These are phyloP conservation scores for Drosophila trichaetosa DNA, from an alignment of 2,888 invertebrate species.

Conservation along the genomic window DNA sequence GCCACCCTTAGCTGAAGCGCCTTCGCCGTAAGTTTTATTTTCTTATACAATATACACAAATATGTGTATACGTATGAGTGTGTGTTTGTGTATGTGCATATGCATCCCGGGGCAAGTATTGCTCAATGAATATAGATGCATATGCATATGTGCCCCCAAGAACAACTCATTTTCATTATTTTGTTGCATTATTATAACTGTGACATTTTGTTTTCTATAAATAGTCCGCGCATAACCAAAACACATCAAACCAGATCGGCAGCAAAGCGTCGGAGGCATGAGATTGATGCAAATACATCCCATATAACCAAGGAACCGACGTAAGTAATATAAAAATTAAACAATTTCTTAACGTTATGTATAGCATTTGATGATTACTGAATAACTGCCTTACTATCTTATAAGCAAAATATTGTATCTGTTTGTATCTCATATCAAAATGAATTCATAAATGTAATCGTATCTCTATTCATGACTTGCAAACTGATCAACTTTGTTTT, in stretches of 20 bases:
- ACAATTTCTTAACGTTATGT: not conserved
- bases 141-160: slow-evolving; percentile 11
- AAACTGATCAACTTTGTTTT: not conserved
- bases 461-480: not conserved
- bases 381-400: not conserved
- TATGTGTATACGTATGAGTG: not conserved
- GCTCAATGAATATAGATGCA: slow-evolving; percentile 20
- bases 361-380: not conserved
- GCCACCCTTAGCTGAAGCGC: slow-evolving; percentile 76
- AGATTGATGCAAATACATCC: slow-evolving; percentile 86
- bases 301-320: slow-evolving; percentile 84
- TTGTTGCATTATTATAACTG: slow-evolving; percentile 28
- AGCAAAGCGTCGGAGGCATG: slow-evolving; percentile 88
- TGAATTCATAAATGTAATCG: not conserved
- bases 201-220: slow-evolving; percentile 49
- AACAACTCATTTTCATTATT: slow-evolving; percentile 25
- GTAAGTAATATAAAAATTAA: slow-evolving; percentile 70
- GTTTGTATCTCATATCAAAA: not conserved
- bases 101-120: slow-evolving; percentile 34
- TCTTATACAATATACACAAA: slow-evolving; percentile 3
- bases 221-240: slow-evolving; percentile 81
- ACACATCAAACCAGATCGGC: slow-evolving; percentile 81
- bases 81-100: slow-evolving; percentile 13
- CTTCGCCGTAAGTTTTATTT: slow-evolving; percentile 83
- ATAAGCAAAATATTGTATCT: not conserved